Evolutionary conservation across 2,113 vertebrate genomes (phyloP), one percentile per base, ranked within the genome.

Genomic region (Dromas ardeola): DNA sequence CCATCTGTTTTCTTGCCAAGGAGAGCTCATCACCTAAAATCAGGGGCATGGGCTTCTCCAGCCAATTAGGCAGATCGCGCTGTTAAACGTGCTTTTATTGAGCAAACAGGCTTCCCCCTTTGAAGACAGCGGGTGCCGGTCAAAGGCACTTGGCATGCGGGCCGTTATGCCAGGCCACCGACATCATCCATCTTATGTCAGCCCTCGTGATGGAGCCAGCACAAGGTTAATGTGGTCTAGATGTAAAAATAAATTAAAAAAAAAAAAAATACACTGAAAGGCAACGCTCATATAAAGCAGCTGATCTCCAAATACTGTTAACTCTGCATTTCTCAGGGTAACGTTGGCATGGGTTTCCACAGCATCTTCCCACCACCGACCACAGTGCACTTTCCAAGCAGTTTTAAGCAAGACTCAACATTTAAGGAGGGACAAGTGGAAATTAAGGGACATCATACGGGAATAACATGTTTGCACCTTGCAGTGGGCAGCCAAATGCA

Each of bases 341-440:
- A 43, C 0, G 0, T 8, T 65, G 61, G 29, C 34, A 26, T 23
- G 13, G 53, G 13, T n/a, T 93, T 67, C 70, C 38, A n/a, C 40
- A 80, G 38, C 62, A 45, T 25, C 82, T 53, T 70, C 62, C 40
- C 34, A 55, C 40, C 38, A 21, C 32, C 58, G 52, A 26, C 19
- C 40, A 59, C 25, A 21, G 8, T 1, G 14, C 6, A 15, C 11
- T 72, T 26, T 18, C 17, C 45, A 58, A 93, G 52, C 29, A 40
- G 76, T 52, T 79, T 65, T 32, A 91, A 69, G 15, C 22, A 71
- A 61, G 55, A 14, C 6, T 91, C 29, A n/a, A 22, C 2, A 21
- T 1, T 73, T 27, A 47, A 90, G 29, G 55, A 87, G 22, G 5
- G 40, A 32, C 18, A 86, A 26, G 18, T 34, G 21, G 61, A 86